Percentiles rank a stretch among this genome's conserved stretches.
Conservation (phyloP, 2,113 vertebrate species). For the Falco punctatus region DNA sequence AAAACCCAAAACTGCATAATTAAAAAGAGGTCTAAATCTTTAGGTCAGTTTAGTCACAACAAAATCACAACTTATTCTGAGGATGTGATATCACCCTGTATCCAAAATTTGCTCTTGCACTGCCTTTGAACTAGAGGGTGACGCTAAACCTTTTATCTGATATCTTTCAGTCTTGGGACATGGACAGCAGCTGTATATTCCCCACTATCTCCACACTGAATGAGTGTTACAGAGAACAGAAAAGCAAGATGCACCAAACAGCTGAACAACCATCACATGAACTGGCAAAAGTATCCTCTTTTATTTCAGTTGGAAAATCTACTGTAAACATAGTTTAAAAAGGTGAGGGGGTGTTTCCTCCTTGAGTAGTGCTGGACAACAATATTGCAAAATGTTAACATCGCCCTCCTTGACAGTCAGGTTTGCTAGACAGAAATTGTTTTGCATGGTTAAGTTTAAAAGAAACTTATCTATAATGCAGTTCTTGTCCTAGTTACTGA, state of each 20-base stretch:
- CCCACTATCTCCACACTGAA: not conserved
- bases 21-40: not conserved
- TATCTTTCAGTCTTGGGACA: not conserved
- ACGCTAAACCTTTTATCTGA: not conserved
- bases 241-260: not conserved
- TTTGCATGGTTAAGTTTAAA: not conserved
- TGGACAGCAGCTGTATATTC: not conserved
- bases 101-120: not conserved
- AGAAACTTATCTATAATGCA: not conserved
- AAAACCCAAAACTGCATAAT: not conserved
- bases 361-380: not conserved
- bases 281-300: not conserved
- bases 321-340: not conserved
- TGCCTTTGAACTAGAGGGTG: not conserved
- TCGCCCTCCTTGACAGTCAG: not conserved
- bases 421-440: not conserved
- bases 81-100: not conserved
- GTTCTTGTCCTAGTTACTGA: not conserved
- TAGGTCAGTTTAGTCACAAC: not conserved
- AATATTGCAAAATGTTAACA: not conserved
- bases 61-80: not conserved
- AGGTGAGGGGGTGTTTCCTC: not conserved
- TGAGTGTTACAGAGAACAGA: not conserved
- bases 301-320: not conserved
- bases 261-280: not conserved